Evolutionary conservation across 2,888 invertebrate species (phyloP).

Genomic region (Lottia gigantea): DNA sequence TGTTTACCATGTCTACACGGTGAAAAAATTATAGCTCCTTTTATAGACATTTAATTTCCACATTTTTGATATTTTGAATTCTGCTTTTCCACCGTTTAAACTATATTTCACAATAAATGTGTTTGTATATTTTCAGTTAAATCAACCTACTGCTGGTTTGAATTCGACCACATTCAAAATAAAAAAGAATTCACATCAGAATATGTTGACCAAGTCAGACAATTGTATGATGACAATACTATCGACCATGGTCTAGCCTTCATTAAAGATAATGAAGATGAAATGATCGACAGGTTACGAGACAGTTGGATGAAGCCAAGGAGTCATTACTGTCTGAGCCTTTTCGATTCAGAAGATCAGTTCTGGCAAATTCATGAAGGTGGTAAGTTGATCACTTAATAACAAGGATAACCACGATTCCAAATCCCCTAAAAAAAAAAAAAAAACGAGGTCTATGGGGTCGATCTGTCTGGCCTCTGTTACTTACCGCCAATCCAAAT

Average conservation of each 20-base stretch:
- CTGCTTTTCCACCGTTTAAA: too few species aligned
- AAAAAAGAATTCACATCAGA: conserved; percentile 32
- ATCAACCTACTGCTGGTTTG: conserved; percentile 38
- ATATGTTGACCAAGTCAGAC: conserved; percentile 33
- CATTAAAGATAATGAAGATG: conserved; percentile 29
- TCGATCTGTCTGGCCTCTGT: too few species aligned
- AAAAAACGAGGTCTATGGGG: neutral
- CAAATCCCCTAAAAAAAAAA: neutral
- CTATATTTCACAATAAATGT: neutral
- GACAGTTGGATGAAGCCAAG: conserved; percentile 35
- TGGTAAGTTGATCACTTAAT: conserved; percentile 17
- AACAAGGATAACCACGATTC: neutral
- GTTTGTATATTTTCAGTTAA: conserved; percentile 20
- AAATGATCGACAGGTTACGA: conserved; percentile 32
- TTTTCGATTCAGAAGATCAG: conserved; percentile 30
- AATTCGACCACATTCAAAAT: conserved; percentile 31
- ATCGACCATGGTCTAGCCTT: conserved; percentile 37
- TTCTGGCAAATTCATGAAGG: conserved; percentile 28
- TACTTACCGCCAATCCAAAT: too few species aligned
- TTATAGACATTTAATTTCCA: too few species aligned
- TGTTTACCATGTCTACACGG: too few species aligned
- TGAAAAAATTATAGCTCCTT: too few species aligned
- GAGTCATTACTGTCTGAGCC: conserved; percentile 31
- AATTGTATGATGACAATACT: conserved; percentile 26
- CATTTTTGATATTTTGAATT: too few species aligned